Evolutionary conservation across 2,888 invertebrate genomes (phyloP), one percentile per base, ranked within the genome.

Genomic region (Drosophila mettleri): DNA sequence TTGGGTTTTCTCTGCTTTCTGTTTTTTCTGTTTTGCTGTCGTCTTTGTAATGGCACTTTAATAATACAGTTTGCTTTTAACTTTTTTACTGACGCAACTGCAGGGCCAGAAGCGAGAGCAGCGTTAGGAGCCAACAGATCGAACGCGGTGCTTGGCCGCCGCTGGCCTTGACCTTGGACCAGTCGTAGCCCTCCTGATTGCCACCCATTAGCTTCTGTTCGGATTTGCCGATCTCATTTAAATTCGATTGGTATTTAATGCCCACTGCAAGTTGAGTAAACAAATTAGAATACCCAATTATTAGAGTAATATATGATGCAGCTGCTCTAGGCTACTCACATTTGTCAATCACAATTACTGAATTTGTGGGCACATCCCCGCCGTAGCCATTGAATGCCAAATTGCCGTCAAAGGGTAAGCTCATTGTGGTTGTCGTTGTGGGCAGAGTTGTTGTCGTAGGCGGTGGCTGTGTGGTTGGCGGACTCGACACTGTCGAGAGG

Each of bases 391-490:
- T 94, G 80, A 94, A 93, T 55, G 94, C 94, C 91, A 90, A 90
- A 68, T 62, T 74, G 3, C 71, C 60, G 8, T 74, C 72, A 16
- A 61, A 43, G 12, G 63, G 62, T 14, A 58, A 54, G 39, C 49
- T 63, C 29, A 58, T 54, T 45, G 71, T 69, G 18, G 91, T 91
- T 58, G 94, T 93, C 53, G 95, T 95, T 52, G 96, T 96, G 68
- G 95, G 94, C 49, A 75, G 36, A 34, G 92, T 92, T 59, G 94
- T 93, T 60, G 95, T 95, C 64, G 96, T 96, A 69, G 95, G 94
- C 48, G 96, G 96, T 63, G 96, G 95, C 76, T 95, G 95, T 54
- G 97, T 96, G 63, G 96, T 96, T 52, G 97, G 96, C 58, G 96
- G 96, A 78, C 95, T 94, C 34, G 97, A 96, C 87, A 95, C 97